phyloP scores from a whole-genome alignment of 2,888 invertebrate genomes.

The Zaprionus obscuricornis region DNA sequence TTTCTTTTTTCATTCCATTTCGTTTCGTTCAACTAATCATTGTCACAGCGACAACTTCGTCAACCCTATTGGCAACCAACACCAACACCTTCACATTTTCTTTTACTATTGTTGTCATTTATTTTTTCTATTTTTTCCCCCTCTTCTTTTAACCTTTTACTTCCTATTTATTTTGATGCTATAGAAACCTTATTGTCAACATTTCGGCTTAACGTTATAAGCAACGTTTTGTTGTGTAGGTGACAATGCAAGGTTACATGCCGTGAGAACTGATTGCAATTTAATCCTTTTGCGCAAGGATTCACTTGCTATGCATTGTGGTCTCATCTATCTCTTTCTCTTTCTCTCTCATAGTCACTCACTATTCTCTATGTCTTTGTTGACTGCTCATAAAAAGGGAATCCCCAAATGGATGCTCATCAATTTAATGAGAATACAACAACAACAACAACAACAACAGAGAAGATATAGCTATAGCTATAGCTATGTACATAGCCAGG shows the following conservation, averaged over 20 bases:
- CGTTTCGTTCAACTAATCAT: slow-evolving; percentile 43
- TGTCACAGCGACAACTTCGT: slow-evolving; percentile 55
- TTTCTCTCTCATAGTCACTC: neutral
- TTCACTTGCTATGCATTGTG: slow-evolving; percentile 5
- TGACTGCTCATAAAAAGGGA: slow-evolving; percentile 47
- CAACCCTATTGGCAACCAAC: slow-evolving; percentile 51
- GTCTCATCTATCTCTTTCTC: slow-evolving; percentile 12
- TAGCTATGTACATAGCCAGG: slow-evolving; percentile 11
- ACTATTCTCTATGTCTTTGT: neutral
- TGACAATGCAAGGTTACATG: slow-evolving; percentile 61
- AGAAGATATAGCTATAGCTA: neutral
- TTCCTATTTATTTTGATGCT: slow-evolving; percentile 33
- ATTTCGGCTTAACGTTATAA: slow-evolving; percentile 37
- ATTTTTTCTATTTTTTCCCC: too few relatives aligned
- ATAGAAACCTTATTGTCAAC: slow-evolving; percentile 13
- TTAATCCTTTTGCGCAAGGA: slow-evolving; percentile 63
- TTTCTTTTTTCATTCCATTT: slow-evolving; percentile 5
- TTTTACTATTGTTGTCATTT: slow-evolving; percentile 28
- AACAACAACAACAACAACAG: neutral
- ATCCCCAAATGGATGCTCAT: slow-evolving; percentile 68
- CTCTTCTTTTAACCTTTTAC: slow-evolving; percentile 74
- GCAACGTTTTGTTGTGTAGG: slow-evolving; percentile 40
- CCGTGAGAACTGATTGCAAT: slow-evolving; percentile 59
- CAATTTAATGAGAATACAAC: slow-evolving; percentile 52
- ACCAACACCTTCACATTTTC: slow-evolving; percentile 56